Conservation (phyloP, 2,113 vertebrate species). For the Oophaga pumilio region DNA sequence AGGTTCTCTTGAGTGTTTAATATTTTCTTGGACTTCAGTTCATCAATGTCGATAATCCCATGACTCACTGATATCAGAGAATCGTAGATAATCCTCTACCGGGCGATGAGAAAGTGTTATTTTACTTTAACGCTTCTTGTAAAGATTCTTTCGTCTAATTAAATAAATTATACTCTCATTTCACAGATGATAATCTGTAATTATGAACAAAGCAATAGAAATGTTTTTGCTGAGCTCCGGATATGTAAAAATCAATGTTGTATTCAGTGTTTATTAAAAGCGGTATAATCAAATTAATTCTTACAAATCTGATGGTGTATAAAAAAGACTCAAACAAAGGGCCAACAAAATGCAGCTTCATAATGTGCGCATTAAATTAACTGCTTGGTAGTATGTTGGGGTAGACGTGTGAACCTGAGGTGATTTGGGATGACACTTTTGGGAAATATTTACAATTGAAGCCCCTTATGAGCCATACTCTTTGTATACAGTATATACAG, state of each 20-base stretch:
- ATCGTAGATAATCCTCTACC: not conserved
- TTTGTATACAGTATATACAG: too few relatives aligned
- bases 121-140: not conserved
- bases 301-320: not conserved
- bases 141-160: constrained; percentile 16
- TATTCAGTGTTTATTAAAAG: constrained; percentile 6
- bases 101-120: not conserved
- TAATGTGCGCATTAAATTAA: too few relatives aligned
- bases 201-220: not conserved
- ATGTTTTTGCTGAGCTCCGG: not conserved
- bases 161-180: constrained; percentile 36
- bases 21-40: not conserved
- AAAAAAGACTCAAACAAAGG: not conserved
- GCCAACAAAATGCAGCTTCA: not conserved
- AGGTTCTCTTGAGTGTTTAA: not conserved
- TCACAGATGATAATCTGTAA: constrained; percentile 29
- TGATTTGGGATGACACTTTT: not conserved
- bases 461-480: too few relatives aligned
- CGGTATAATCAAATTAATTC: not conserved
- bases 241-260: constrained; percentile 13
- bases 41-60: not conserved
- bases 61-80: constrained; percentile 1
- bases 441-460: too few relatives aligned
- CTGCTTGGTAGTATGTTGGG: not conserved
- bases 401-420: not conserved